Base-by-base conservation (phyloP, 2,797 vertebrate genomes). In the Clamator glandarius region DNA sequence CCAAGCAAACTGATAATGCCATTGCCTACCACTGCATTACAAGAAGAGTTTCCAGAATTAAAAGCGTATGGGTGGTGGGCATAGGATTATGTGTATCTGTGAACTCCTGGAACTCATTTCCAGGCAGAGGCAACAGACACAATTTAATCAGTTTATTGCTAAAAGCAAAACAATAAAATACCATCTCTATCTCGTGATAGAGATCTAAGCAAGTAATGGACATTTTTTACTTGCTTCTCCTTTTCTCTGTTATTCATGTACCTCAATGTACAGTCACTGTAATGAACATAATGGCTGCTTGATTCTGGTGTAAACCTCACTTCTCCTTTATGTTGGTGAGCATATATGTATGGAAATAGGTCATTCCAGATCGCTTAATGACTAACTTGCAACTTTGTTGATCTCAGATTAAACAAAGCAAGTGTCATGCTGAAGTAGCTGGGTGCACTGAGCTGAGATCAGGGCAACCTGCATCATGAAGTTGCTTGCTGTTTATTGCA, bases 161-260 rank as follows among this genome's bases (percentile, higher is more conserved):
- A 64, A 67, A 75, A 85, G 59, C 68, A 55, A 92, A 95, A 83
- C 54, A 77, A 15, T 57, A 77, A 94, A 93, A 94, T 62, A 25
- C 29, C 86, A 55, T 72, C 69, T 92, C 51, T 67, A 5, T 50
- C 82, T 95, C 50, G 20, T 41, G 79, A 57, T 28, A 58, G n/a
- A n/a, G n/a, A n/a, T n/a, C n/a, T n/a, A n/a, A n/a, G 46, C 59
- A 76, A 78, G 55, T 64, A 93, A 89, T 70, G 15, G 48, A n/a
- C 83, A 31, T 25, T 92, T 82, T 77, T 41, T 33, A 63, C 26
- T 46, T 66, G 13, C 36, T 29, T 62, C 25, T 36, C 7, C 50
- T 63, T 36, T 75, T 87, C 81, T 51, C 14, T 29, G 41, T 58
- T 86, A 36, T 41, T 84, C 68, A 59, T 86, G n/a, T 86, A 42